phyloP scores from a whole-genome alignment of 1,140 invertebrate genomes.

The Calliphora vicina region DNA sequence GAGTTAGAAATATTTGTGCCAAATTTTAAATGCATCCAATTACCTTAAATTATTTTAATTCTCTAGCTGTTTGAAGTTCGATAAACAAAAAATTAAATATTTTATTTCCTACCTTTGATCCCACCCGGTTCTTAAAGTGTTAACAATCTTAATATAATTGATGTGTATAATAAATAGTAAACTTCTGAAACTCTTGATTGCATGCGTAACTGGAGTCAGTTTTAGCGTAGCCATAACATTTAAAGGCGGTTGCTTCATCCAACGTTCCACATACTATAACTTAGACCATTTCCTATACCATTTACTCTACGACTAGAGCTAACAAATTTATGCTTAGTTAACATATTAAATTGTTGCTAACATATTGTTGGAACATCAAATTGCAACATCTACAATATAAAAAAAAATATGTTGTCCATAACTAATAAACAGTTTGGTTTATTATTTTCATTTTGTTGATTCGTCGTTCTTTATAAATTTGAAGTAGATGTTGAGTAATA shows the following conservation, averaged over 20 bases:
- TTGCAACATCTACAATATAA: neutral
- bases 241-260: neutral
- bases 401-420: neutral
- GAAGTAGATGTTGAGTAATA: neutral
- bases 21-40: too few relatives aligned
- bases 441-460: neutral
- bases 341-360: slow-evolving; percentile 4
- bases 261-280: neutral
- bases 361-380: neutral
- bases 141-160: neutral
- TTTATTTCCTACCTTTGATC: neutral
- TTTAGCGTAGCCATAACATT: slow-evolving; percentile 1
- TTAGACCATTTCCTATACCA: neutral
- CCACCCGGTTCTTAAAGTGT: neutral
- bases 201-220: slow-evolving; percentile 8
- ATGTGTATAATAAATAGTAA: neutral
- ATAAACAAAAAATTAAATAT: too few relatives aligned
- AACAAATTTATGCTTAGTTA: slow-evolving; percentile 14
- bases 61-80: too few relatives aligned
- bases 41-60: too few relatives aligned
- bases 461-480: neutral
- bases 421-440: neutral
- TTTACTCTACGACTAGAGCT: neutral
- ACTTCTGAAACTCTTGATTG: neutral
- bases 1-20: too few relatives aligned